A percentile compares a stretch with the other conserved stretches of the same genome.
phyloP scores from a whole-genome alignment of 2,113 vertebrate genomes.

The Boulengeromyrus knoepffleri region DNA sequence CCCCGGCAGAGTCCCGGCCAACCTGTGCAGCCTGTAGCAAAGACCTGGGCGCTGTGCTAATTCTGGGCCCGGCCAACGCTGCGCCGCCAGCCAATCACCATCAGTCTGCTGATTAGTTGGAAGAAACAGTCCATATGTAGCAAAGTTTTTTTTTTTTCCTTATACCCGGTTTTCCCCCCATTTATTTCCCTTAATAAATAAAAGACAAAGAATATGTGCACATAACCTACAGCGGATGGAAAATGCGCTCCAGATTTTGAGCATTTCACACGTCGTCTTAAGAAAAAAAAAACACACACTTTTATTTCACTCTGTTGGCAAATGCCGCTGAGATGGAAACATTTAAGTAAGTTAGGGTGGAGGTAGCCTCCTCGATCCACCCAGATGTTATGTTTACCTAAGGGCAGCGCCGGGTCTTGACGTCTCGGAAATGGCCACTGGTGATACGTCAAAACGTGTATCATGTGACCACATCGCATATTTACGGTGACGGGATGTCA shows the following conservation, averaged over 20 bases:
- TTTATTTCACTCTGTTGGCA: neutral
- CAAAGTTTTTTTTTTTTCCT: slow-evolving; percentile 84
- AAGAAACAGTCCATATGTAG: slow-evolving; percentile 98
- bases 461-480: neutral
- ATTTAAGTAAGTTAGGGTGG: neutral
- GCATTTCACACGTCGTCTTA: neutral
- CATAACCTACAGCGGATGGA: neutral
- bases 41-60: slow-evolving; percentile 96
- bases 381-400: neutral
- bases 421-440: neutral
- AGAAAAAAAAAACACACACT: neutral
- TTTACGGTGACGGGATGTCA: neutral
- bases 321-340: neutral
- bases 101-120: slow-evolving; percentile 99
- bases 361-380: neutral
- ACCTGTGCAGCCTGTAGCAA: slow-evolving; percentile 99
- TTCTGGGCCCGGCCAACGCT: slow-evolving; percentile 91
- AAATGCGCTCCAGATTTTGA: neutral
- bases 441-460: neutral
- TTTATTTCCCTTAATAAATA: neutral
- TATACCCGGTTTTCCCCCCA: slow-evolving; percentile 20
- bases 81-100: slow-evolving; percentile 77
- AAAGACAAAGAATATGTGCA: slow-evolving; percentile 45
- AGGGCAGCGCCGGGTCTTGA: neutral
- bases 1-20: slow-evolving; percentile 98